Percentiles rank a stretch among this genome's conserved stretches.
Conservation (phyloP, 2,888 invertebrate species). For the Nemapogon koenigi region DNA sequence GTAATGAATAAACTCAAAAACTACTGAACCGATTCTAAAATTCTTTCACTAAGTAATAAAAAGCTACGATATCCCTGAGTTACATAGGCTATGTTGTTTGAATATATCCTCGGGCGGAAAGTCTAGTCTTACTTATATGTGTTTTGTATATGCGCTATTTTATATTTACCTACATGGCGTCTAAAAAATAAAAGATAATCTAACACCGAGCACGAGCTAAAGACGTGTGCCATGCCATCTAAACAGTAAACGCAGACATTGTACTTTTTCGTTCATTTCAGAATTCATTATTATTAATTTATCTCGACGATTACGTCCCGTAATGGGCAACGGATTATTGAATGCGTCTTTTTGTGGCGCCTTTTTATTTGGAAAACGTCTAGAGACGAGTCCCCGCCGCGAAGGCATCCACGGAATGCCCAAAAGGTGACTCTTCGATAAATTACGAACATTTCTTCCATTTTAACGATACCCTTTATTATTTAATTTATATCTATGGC, state of each 20-base stretch:
- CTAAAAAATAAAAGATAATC: no score
- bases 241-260: slow-evolving; percentile 3
- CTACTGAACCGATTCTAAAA: no score
- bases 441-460: slow-evolving; percentile 63
- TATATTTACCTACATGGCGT: no score
- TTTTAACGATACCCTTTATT: slow-evolving; percentile 65
- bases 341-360: slow-evolving; percentile 64
- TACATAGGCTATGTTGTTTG: no score
- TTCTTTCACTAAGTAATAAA: no score
- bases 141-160: no score
- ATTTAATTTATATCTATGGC: slow-evolving; percentile 64
- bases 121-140: no score
- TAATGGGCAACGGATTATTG: slow-evolving; percentile 61
- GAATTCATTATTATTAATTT: slow-evolving; percentile 58
- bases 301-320: slow-evolving; percentile 59
- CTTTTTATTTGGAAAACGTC: slow-evolving; percentile 58
- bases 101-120: no score
- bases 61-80: no score
- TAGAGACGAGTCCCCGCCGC: slow-evolving; percentile 57
- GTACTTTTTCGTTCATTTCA: slow-evolving; percentile 18
- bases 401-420: slow-evolving; percentile 60
- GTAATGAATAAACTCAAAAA: no score
- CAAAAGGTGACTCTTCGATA: slow-evolving; percentile 64
- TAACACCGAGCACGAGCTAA: no score
- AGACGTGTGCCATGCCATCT: slow-evolving; percentile 6